Base-by-base conservation (phyloP, 2,888 invertebrate genomes). In the Bhutanitis thaidina region DNA sequence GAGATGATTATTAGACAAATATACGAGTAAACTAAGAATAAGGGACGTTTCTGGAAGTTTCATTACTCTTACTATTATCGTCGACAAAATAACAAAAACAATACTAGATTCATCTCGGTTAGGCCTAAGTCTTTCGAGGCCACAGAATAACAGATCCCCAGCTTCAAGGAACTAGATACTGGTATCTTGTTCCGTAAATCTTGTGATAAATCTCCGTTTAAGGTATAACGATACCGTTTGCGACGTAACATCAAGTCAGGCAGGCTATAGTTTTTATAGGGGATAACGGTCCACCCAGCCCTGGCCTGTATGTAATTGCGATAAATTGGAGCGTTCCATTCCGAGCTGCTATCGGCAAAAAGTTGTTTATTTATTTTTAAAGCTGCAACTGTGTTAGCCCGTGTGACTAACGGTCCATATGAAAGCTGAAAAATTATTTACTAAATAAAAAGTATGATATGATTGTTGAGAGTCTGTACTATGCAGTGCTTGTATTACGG, bases 311-410 rank as follows among this genome's bases (percentile, higher is more conserved):
- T 59, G 62, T 64, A 66, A 66, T 65, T 66, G 67, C 62, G 60
- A 61, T 65, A 61, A 68, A 72, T 70, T 65, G 64, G 62, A 59
- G 56, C 58, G 43, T 56, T 52, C 62, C 60, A 67, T 61, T 60
- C 57, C 44, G 43, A 49, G 51, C 49, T 45, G n/a, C 27, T 61
- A 64, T 59, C 55, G 47, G 53, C 50, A 74, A 71, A 70, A 64
- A 64, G 53, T 44, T 29, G 57, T 60, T 61, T 59, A 59, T 64
- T 61, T 61, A 64, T 62, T 62, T 58, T 56, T 55, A 60, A 61
- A 59, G 52, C 48, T 47, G 49, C 35, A 45, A 41, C 44, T 53
- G 47, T 36, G 30, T 45, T 51, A 37, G 40, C 37, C 13, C 27
- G 20, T 13, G 37, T 38, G 36, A 30, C 36, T 44, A 50, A 49